These are phyloP conservation scores for Linyphia triangularis DNA, from an alignment of 2,888 invertebrate genomes.

Conservation along the genomic window DNA sequence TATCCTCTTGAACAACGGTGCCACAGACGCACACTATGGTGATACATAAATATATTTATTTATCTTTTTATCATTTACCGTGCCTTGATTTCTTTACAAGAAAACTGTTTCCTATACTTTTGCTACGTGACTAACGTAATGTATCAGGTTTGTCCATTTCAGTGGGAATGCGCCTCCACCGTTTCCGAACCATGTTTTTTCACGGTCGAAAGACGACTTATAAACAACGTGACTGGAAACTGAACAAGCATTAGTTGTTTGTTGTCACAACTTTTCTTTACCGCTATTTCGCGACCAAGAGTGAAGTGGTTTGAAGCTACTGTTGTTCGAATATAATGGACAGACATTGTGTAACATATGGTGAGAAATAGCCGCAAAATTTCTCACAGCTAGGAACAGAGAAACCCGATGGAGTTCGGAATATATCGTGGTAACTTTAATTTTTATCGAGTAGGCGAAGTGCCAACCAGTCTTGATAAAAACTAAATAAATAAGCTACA, in stretches of 20 bases:
- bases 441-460: too few species aligned
- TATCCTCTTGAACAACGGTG: not conserved
- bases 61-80: conserved; percentile 31
- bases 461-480: too few species aligned
- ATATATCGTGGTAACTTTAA: too few species aligned
- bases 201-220: conserved; percentile 8
- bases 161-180: not conserved
- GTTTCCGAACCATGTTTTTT: conserved; percentile 32
- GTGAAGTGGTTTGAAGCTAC: conserved; percentile 13
- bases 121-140: conserved; percentile 39
- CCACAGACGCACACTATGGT: not conserved
- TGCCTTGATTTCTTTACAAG: conserved; percentile 32
- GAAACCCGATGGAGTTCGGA: too few species aligned
- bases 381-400: too few species aligned
- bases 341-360: not conserved
- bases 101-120: conserved; percentile 51
- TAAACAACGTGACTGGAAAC: conserved; percentile 44
- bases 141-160: conserved; percentile 33
- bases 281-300: not conserved
- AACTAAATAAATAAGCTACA: too few species aligned
- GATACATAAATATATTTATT: conserved; percentile 42
- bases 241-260: not conserved
- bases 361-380: too few species aligned
- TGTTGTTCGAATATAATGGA: not conserved
- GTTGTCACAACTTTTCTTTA: not conserved